Evolutionary conservation across 2,888 invertebrate genomes (phyloP), one percentile per base, ranked within the genome.

Genomic region (Himalopsyche tibetana): DNA sequence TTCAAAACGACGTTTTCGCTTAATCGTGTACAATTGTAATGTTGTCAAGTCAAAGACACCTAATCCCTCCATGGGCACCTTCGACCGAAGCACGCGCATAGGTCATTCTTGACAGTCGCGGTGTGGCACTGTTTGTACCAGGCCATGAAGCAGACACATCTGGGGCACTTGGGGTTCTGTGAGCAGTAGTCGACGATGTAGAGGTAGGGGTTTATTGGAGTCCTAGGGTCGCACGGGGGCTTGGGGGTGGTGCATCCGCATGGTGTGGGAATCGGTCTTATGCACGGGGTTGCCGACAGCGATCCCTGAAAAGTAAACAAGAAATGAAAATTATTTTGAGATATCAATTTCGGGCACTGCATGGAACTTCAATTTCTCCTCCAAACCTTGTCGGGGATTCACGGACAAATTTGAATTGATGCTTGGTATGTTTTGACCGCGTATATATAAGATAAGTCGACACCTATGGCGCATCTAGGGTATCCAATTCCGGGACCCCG

Each of bases 121-220:
- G 63, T 63, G 28, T 63, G 11, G 19, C 63, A 63, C 8, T 63
- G 63, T 5, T 63, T 63, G 63, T 63, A 63, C 63, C 63, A 63
- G 8, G 63, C 63, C 63, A 63, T 63, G 28, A 63, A 63, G 28
- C 63, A 63, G 63, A n/a, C 6, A 8, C 63, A 63, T 19, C 63
- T 19, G 63, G 63, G 28, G 63, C 63, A 63, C 3, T 19, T 63
- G 19, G 63, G 63, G 63, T 28, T n/a, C 19, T 63, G 19, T 4
- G 9, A 8, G 19, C 63, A 63, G 28, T 63, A 63, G 19, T 63
- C 63, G n/a, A 63, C 63, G 63, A 63, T 63, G n/a, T 63, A 28
- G 19, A 28, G 19, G 63, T 63, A 63, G 63, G 63, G 63, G 28
- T 63, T 28, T 63, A n/a, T 4, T 63, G 19, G 19, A 0, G 63